phyloP scores from a whole-genome alignment of 2,797 vertebrate genomes.

The Clarias fuscus region DNA sequence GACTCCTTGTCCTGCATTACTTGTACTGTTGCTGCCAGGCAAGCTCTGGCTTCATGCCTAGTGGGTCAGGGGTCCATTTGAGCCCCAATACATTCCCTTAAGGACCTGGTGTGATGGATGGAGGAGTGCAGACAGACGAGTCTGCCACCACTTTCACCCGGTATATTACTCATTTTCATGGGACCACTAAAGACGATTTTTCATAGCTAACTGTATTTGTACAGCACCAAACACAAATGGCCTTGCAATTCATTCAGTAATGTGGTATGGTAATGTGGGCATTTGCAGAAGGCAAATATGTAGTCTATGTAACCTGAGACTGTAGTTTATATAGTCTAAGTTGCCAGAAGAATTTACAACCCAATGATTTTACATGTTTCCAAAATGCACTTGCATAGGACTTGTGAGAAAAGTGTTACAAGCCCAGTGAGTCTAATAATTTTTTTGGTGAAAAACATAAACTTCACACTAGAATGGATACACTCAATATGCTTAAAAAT shows the following conservation, averaged over 20 bases:
- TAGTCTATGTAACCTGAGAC: no score
- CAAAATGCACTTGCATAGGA: neutral
- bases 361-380: neutral
- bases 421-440: neutral
- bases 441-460: neutral
- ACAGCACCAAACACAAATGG: neutral
- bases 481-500: neutral
- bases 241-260: neutral
- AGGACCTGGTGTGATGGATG: constrained; percentile 71
- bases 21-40: constrained; percentile 4
- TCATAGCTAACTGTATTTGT: constrained; percentile 1
- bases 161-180: constrained; percentile 41
- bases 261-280: neutral
- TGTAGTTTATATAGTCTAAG: neutral
- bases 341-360: neutral
- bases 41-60: constrained; percentile 41
- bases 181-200: constrained; percentile 10
- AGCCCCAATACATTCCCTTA: constrained; percentile 25
- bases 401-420: neutral
- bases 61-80: constrained; percentile 25
- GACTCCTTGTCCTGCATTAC: neutral
- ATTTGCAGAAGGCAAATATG: neutral
- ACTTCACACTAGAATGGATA: neutral
- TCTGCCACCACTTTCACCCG: constrained; percentile 49
- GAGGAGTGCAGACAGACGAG: constrained; percentile 77